Evolutionary conservation across 1,140 invertebrate genomes (phyloP), one percentile per base, ranked within the genome.

Genomic region (Psix sp.): DNA sequence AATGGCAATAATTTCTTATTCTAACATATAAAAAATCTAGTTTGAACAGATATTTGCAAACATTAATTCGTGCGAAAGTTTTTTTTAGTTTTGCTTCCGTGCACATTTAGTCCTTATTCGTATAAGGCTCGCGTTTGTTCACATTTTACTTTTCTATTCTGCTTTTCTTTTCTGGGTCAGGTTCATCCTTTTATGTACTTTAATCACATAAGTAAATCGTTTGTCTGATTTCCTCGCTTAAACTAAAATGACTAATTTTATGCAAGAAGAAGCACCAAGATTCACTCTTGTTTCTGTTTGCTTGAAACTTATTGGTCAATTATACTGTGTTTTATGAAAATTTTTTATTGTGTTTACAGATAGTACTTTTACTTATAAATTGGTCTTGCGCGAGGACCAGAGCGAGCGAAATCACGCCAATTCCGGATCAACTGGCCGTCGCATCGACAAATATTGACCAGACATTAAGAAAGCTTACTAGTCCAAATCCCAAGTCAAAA

Each of bases 81-180:
- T 26, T 76, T 42, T 4, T 79, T 80, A 84, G 7, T 83, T 86
- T 79, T 86, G 86, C 77, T 87, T 77, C 77, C 79, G 45, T 86
- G 85, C 81, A 83, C 85, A 87, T 87, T 68, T 79, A 87, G 86
- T 82, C 45, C 85, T 83, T 78, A 73, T 73, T 82, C 73, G 66
- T 72, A 68, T 76, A 71, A 77, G 59, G 59, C 49, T 39, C 72
- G 42, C 72, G 74, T 72, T 72, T 77, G 57, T 65, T 67, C 59
- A 78, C 79, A 80, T 85, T 85, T 85, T 84, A 83, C 81, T 86
- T 87, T 85, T 85, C 79, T 49, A 80, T 20, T 77, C 68, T 78
- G 73, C 46, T 79, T 83, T 84, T 83, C 70, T 80, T 80, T 84
- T 85, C 78, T 83, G 79, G 80, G 82, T 83, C 80, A 82, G 63